Evolutionary conservation across 2,113 vertebrate genomes (phyloP).

Genomic region (Megaceryle maxima): DNA sequence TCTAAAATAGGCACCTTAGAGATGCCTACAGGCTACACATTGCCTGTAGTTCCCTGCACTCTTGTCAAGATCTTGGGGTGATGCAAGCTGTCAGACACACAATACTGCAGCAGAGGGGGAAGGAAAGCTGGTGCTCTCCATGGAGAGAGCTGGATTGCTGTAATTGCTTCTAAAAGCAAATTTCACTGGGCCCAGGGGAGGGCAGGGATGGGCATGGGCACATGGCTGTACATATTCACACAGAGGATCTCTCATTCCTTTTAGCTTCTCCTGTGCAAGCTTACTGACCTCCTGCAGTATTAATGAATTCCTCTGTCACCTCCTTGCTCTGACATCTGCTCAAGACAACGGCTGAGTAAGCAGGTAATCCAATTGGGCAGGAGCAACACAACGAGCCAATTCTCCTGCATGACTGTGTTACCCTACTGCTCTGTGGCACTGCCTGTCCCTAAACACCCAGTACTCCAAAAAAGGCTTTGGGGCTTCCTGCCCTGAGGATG

Average conservation of each 20-base stretch:
- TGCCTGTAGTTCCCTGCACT: conserved; percentile 9
- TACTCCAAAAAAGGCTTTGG: neutral
- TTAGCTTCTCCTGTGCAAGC: neutral
- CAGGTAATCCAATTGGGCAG: conserved; percentile 72
- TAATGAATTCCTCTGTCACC: conserved; percentile 71
- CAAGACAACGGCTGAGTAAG: conserved; percentile 71
- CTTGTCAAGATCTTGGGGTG: neutral
- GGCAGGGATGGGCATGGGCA: neutral
- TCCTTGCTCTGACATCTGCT: conserved; percentile 71
- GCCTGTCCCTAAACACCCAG: neutral
- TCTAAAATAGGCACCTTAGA: conserved; percentile 49
- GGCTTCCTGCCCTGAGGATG: neutral
- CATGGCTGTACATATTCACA: neutral
- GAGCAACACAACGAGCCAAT: conserved; percentile 48
- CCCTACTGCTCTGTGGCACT: neutral
- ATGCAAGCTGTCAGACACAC: conserved; percentile 22
- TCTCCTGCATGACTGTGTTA: conserved; percentile 30
- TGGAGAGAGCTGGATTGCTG: neutral
- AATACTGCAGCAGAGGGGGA: neutral
- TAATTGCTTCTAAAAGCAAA: conserved; percentile 29
- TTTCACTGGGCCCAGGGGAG: neutral
- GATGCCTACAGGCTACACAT: neutral
- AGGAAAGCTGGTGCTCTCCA: neutral
- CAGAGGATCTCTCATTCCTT: conserved; percentile 11
- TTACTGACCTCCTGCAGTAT: conserved; percentile 55